Conservation (phyloP, 1,140 invertebrate genomes). For the Trichogramma pretiosum region DNA sequence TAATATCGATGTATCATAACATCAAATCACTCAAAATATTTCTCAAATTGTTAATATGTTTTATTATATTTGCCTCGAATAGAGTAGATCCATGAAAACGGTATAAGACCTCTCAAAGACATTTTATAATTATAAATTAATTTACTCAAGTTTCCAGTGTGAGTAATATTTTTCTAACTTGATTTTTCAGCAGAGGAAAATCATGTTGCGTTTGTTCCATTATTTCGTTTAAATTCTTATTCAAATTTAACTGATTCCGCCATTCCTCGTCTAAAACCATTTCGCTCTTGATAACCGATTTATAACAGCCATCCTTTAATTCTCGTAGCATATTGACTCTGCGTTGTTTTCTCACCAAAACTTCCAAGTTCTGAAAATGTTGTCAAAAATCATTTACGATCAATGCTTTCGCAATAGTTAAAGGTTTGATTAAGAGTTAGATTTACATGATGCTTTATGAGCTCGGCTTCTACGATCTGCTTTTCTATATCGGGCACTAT, state of each 20-base stretch:
- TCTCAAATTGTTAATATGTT: no score
- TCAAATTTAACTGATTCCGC: conserved; percentile 44
- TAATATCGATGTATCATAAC: no score
- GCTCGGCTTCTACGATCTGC: conserved; percentile 39
- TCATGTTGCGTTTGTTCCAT: conserved; percentile 47
- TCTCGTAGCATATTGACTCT: conserved; percentile 49
- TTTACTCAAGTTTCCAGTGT: conserved; percentile 40
- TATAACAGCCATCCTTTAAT: conserved; percentile 43
- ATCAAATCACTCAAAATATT: no score
- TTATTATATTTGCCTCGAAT: no score
- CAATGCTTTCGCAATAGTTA: neutral
- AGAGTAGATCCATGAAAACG: no score
- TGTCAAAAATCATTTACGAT: conserved; percentile 7
- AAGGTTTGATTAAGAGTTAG: neutral
- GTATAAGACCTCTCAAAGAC: no score
- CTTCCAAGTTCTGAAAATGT: conserved; percentile 48
- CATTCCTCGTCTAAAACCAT: conserved; percentile 40
- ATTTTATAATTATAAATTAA: no score
- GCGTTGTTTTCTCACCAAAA: conserved; percentile 52
- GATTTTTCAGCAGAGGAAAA: conserved; percentile 48
- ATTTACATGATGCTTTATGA: conserved; percentile 39
- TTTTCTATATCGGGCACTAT: conserved; percentile 40
- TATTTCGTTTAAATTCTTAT: conserved; percentile 44
- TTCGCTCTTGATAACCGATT: conserved; percentile 44
- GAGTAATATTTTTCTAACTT: conserved; percentile 47